phyloP scores from a whole-genome alignment of 2,888 invertebrate species.

The Eurytoma californica region DNA sequence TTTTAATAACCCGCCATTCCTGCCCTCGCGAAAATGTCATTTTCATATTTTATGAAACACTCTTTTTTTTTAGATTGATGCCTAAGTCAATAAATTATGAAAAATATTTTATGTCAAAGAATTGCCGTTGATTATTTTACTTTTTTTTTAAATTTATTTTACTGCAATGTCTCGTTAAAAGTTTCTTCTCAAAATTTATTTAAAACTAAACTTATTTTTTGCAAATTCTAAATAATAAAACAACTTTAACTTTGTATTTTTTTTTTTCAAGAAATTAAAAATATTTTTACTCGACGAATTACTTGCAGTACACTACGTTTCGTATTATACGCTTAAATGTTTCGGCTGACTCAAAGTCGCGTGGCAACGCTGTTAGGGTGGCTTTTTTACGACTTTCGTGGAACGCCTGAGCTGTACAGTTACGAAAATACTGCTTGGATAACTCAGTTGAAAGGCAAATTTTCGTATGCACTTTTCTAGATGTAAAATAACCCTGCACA shows the following conservation, averaged over 20 bases:
- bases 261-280: not conserved
- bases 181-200: constrained; percentile 5
- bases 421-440: not conserved
- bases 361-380: constrained; percentile 57
- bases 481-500: no score
- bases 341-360: constrained; percentile 54
- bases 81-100: not conserved
- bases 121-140: not conserved
- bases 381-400: constrained; percentile 59
- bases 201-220: not conserved
- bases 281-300: constrained; percentile 31
- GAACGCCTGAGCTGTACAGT: constrained; percentile 25
- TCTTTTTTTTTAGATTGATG: not conserved
- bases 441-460: not conserved
- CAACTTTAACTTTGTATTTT: not conserved
- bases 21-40: constrained; percentile 19
- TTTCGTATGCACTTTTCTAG: no score
- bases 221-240: not conserved
- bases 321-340: constrained; percentile 11
- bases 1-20: constrained; percentile 66
- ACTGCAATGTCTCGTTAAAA: not conserved
- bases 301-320: constrained; percentile 18
- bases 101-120: not conserved
- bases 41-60: constrained; percentile 5
- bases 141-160: not conserved